Base-by-base conservation (phyloP, 2,888 invertebrate species). In the Xylocampa areola region DNA sequence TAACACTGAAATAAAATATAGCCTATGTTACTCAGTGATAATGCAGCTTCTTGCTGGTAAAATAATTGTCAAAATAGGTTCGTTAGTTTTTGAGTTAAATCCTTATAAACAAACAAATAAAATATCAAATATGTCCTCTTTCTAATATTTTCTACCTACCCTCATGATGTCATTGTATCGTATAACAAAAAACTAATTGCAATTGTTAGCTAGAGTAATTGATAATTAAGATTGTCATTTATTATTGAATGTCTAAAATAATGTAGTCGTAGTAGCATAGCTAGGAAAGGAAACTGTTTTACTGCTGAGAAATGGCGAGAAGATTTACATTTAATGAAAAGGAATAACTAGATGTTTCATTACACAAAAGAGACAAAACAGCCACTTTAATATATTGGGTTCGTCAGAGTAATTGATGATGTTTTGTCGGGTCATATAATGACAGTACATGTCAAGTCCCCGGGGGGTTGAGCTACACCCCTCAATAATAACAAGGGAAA, bases 381-480 rank as follows among this genome's bases (percentile, higher is more conserved):
- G 4, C 0, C 29, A 32, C 14, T 23, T 39, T 11, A 3, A 39
- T 13, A 19, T 47, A 33, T 35, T 14, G 11, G 4, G n/a, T 43
- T 59, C 14, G 29, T 19, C 49, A 30, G n/a, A 23, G 36, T 54
- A 30, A 55, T 27, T 21, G n/a, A 10, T 37, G 39, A 48, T 39
- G 53, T 60, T 52, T 48, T 39, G 11, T 25, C 6, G 2, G 23
- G 10, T 5, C 13, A 17, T 16, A 8, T 19, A 51, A 29, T 36
- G 45, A 41, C 3, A 41, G 33, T 36, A 37, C 11, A 23, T 14
- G 23, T 40, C 19, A 35, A 16, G 13, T 40, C 14, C 52, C 41
- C 39, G 16, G 32, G 53, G 60, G 13, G 8, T 14, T 33, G 44
- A 40, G 51, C 35, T 43, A 36, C 41, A 49, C 47, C 57, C 50